phyloP scores from a whole-genome alignment of 2,797 vertebrate species.

The Acanthis flammea region DNA sequence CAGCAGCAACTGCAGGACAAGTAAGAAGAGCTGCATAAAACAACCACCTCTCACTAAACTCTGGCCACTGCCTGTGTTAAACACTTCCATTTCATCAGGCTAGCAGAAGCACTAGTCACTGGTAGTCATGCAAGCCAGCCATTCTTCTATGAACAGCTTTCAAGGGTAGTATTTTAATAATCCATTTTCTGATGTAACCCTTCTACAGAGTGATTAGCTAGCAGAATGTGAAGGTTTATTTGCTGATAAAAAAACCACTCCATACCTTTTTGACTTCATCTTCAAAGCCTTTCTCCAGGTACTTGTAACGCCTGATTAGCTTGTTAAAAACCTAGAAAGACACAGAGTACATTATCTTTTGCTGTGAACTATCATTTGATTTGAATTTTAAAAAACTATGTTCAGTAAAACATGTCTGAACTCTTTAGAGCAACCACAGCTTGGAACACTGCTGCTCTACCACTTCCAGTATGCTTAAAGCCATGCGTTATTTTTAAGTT shows the following conservation, averaged over 20 bases:
- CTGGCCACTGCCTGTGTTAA: background rate
- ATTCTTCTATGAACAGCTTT: background rate
- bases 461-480: background rate
- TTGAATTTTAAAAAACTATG: background rate
- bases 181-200: background rate
- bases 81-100: background rate
- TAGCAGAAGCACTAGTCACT: background rate
- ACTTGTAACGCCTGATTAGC: conserved; percentile 97
- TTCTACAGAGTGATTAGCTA: background rate
- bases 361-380: background rate
- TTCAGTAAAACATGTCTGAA: background rate
- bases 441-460: background rate
- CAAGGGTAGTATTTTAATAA: background rate
- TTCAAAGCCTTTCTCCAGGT: conserved; percentile 97
- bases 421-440: background rate
- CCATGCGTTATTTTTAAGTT: background rate
- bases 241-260: background rate
- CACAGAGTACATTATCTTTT: background rate
- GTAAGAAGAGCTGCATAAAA: background rate
- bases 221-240: background rate
- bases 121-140: background rate
- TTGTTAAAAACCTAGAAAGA: conserved; percentile 93
- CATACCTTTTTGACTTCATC: conserved; percentile 97
- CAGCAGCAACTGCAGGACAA: conserved; percentile 86
- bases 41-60: background rate